Conservation (phyloP, 1,140 invertebrate genomes). For the Procambarus clarkii region DNA sequence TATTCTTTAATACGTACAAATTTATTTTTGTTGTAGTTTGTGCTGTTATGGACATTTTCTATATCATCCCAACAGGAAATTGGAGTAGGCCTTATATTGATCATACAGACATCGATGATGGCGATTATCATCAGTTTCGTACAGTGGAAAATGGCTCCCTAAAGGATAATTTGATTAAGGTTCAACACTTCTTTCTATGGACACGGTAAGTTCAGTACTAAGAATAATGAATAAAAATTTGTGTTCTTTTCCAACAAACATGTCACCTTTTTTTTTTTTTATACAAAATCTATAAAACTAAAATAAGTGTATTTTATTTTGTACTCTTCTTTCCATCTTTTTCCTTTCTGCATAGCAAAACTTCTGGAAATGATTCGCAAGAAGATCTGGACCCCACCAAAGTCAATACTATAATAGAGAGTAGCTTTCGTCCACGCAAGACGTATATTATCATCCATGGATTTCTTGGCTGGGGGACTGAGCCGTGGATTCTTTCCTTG, state of each 20-base stretch:
- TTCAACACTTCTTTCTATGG: background rate
- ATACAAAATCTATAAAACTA: too few species aligned
- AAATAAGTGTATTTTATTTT: too few species aligned
- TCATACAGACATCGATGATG: background rate
- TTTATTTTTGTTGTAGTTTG: too few species aligned
- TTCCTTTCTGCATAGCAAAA: constrained; percentile 8
- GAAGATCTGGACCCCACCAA: constrained; percentile 24
- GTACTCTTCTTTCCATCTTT: too few species aligned
- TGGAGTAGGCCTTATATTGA: background rate
- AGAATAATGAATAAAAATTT: too few species aligned
- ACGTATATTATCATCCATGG: constrained; percentile 56
- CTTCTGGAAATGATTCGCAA: background rate
- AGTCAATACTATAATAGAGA: constrained; percentile 11
- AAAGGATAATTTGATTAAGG: background rate
- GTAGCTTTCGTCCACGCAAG: constrained; percentile 3
- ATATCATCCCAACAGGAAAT: background rate
- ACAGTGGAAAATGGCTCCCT: background rate
- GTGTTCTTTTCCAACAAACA: too few species aligned
- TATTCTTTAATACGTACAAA: too few species aligned
- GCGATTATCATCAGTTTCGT: background rate
- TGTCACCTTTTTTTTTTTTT: too few species aligned
- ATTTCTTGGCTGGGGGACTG: constrained; percentile 51
- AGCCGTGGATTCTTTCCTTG: constrained; percentile 38
- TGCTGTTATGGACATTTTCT: background rate
- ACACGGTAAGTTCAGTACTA: background rate